phyloP scores from a whole-genome alignment of 1,140 invertebrate genomes.

The Adelges cooleyi region DNA sequence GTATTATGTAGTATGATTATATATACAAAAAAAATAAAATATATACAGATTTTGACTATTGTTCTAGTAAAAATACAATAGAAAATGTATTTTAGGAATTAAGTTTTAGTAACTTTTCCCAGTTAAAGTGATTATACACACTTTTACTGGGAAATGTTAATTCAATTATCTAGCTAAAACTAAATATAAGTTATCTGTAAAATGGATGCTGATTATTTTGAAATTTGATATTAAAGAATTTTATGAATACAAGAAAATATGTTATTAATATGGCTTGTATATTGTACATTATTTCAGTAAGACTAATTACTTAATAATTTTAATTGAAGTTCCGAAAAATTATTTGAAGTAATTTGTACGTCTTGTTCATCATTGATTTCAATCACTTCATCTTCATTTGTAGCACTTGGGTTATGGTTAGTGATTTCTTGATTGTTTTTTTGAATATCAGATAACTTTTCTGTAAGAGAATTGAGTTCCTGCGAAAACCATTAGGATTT shows the following conservation, averaged over 20 bases:
- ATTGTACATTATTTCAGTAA: background rate
- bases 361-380: background rate
- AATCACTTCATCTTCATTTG: background rate
- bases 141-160: background rate
- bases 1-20: background rate
- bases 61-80: too few relatives aligned
- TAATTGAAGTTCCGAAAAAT: conserved; percentile 8
- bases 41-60: too few relatives aligned
- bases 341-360: background rate
- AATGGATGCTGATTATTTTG: too few relatives aligned
- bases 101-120: too few relatives aligned
- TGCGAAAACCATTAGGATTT: too few relatives aligned
- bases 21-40: background rate
- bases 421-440: background rate
- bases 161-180: background rate
- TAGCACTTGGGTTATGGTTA: background rate
- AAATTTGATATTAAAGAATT: too few relatives aligned
- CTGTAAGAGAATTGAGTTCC: conserved; percentile 14
- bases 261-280: too few relatives aligned
- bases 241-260: too few relatives aligned
- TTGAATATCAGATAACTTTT: background rate
- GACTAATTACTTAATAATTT: background rate
- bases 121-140: background rate
- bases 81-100: too few relatives aligned
- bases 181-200: too few relatives aligned